Base-by-base conservation (phyloP, 92 coral and sea anemone genomes). In the Palythoa grandis region DNA sequence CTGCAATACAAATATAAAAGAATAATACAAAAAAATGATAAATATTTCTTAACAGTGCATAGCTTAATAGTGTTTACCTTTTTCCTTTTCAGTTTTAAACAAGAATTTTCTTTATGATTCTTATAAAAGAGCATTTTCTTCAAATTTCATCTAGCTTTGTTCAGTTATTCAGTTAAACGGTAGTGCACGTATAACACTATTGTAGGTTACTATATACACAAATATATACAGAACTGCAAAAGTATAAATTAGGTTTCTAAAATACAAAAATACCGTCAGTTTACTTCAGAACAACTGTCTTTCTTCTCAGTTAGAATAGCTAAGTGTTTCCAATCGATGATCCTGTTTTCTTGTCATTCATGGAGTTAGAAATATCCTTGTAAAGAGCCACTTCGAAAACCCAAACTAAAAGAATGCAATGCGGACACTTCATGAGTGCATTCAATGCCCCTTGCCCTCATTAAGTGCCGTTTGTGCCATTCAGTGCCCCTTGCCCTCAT, bases 181-280 rank as follows among this genome's bases (percentile, higher is more conserved):
- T 63, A 63, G 22, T 63, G 11, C 35, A 9, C 22, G 22, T 63
- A 63, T n/a, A 23, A 19, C 1, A 9, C 19, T 5, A 63, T 19
- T 63, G 19, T 17, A 19, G 12, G 39, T 13, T 22, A 8, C 24
- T 37, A 7, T 37, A 25, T 69, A 25, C 23, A 69, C 11, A 25
- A 53, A 65, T 66, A 40, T 48, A n/a, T 79, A 80, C 63, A 80
- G 47, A 65, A 80, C 74, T 66, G 74, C 47, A 23, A 24, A 14
- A 65, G 40, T 40, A 80, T 48, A 80, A 80, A 66, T 65, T 65
- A 66, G 57, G 12, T 80, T 47, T 66, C 23, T 80, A 47, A 47
- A 66, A 80, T 80, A 80, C 60, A 80, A 80, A 80, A 80, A 80
- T 80, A 80, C 14, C 11, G 24, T 66, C 16, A 15, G 73, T 48